Evolutionary conservation across 92 coral and sea anemone genomes (phyloP), one percentile per base, ranked within the genome.

Genomic region (Zoanthus gigantus): DNA sequence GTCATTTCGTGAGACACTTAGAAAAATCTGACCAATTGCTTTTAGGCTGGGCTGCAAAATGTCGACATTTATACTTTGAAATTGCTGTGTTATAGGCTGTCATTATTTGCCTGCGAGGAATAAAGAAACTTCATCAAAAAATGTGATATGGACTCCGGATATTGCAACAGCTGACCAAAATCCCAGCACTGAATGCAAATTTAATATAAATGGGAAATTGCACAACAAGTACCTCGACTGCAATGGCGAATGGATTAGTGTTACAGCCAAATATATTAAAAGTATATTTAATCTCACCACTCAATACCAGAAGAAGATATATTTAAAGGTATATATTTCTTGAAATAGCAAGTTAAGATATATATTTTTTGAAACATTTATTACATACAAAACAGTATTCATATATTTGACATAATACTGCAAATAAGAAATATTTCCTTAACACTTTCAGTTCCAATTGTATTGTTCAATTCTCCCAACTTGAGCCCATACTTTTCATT

Each of bases 221-320:
- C 9, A 63, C 69, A 63, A 63, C 69, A 63, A n/a, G 8, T 63
- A 63, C n/a, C 69, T 63, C 10, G 69, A 63, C 69, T 63, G 69
- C 30, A 6, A 8, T 7, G 69, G 32, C 30, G 9, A n/a, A 63
- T 63, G 69, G 69, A 63, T 7, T n/a, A n/a, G 30, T n/a, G n/a
- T 63, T 63, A 17, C 69, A 16, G 29, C 69, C 29, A n/a, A 18
- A 7, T 30, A 63, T n/a, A 63, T 63, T 9, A 18, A 18, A 28
- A 17, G 28, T 63, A 5, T 63, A 28, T 63, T 63, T 63, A 63
- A 63, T 63, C 69, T 63, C 30, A 63, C 69, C 0, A 63, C 69
- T 63, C 32, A n/a, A 28, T 63, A 16, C 69, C 29, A n/a, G 69
- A 63, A 9, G 69, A 63, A 63, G 29, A 28, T 63, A 0, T 63